phyloP scores from a whole-genome alignment of 2,888 invertebrate genomes.

The Creontiades dilutus region DNA sequence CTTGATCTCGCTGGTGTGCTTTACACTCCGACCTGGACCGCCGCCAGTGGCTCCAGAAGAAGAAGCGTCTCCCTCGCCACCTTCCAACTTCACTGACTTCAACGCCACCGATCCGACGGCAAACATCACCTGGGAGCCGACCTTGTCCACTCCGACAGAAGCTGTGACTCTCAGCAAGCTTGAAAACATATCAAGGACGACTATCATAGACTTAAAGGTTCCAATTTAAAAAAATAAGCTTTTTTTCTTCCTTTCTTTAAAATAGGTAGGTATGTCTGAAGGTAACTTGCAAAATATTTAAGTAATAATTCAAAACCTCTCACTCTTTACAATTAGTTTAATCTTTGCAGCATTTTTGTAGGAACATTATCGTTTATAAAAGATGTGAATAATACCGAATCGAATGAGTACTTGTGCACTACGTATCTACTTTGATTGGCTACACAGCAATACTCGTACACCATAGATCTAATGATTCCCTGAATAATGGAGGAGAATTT shows the following conservation, averaged over 20 bases:
- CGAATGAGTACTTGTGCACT: too few relatives aligned
- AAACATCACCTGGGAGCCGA: constrained; percentile 47
- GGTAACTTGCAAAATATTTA: too few relatives aligned
- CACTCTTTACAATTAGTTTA: too few relatives aligned
- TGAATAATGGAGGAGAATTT: too few relatives aligned
- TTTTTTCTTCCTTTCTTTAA: neutral
- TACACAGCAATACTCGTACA: too few relatives aligned
- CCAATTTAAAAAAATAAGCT: neutral
- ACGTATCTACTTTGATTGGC: too few relatives aligned
- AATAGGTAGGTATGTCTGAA: too few relatives aligned
- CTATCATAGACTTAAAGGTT: constrained; percentile 63
- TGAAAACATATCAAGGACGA: constrained; percentile 50
- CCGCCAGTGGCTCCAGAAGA: constrained; percentile 55
- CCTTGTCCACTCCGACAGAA: constrained; percentile 35
- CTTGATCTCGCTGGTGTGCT: constrained; percentile 91
- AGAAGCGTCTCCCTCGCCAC: constrained; percentile 35
- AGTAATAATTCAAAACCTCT: too few relatives aligned
- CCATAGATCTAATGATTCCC: too few relatives aligned
- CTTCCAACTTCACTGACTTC: constrained; percentile 50
- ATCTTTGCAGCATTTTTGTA: too few relatives aligned
- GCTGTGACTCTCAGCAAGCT: constrained; percentile 31
- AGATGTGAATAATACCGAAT: too few relatives aligned
- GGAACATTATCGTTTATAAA: too few relatives aligned
- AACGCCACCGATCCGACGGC: constrained; percentile 48
- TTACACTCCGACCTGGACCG: constrained; percentile 93